phyloP scores from a whole-genome alignment of 1,140 invertebrate genomes.

The Nephotettix cincticeps region DNA sequence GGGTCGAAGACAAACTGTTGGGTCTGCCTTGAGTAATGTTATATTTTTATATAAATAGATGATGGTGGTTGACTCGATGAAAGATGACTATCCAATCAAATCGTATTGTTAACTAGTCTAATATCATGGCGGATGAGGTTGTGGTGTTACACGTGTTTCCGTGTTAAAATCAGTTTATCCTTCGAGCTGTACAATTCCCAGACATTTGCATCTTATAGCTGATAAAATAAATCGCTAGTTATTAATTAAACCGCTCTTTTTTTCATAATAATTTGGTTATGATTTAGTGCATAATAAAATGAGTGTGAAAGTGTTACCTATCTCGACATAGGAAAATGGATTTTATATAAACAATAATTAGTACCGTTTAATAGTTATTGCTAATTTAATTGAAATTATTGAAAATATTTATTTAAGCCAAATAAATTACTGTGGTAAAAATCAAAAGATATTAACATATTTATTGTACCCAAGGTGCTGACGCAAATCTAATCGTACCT shows the following conservation, averaged over 20 bases:
- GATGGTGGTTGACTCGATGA: not conserved
- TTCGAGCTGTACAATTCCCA: not conserved
- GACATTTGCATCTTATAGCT: constrained; percentile 10
- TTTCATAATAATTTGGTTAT: constrained; percentile 18
- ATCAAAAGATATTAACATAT: constrained; percentile 13
- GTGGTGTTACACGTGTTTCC: constrained; percentile 14
- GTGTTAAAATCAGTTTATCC: constrained; percentile 19
- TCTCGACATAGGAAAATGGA: constrained; percentile 1
- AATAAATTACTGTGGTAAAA: constrained; percentile 10
- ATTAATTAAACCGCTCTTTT: constrained; percentile 6
- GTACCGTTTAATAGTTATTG: not conserved
- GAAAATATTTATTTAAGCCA: not conserved
- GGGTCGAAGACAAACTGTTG: constrained; percentile 4
- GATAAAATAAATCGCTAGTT: constrained; percentile 13
- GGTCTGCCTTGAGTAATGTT: constrained; percentile 12
- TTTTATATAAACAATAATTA: constrained; percentile 21
- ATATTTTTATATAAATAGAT: constrained; percentile 25
- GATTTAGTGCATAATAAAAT: not conserved
- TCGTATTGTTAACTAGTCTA: constrained; percentile 22
- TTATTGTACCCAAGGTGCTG: constrained; percentile 14
- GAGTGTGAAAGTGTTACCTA: constrained; percentile 24
- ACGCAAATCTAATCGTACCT: not conserved
- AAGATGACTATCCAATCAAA: constrained; percentile 1
- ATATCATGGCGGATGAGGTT: constrained; percentile 9
- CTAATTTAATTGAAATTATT: not conserved